Evolutionary conservation across 2,888 invertebrate genomes (phyloP).

Genomic region (Pristionchus arcanus): DNA sequence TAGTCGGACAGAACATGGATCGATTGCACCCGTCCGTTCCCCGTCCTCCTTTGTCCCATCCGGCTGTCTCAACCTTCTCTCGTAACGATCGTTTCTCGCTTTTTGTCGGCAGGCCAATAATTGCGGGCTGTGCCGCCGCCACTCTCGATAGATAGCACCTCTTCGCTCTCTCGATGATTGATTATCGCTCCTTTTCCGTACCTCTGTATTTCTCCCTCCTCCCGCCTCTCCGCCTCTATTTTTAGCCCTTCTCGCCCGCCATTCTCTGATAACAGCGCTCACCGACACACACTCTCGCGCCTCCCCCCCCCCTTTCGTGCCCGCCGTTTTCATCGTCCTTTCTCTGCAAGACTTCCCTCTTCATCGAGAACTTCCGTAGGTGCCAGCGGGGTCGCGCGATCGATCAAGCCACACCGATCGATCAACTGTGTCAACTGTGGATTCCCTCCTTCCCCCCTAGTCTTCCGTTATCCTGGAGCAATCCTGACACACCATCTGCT

Average conservation of each 20-base stretch:
- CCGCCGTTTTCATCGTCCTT: neutral
- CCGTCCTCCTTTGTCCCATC: neutral
- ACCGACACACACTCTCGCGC: neutral
- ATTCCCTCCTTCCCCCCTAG: neutral
- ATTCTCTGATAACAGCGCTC: conserved; percentile 27
- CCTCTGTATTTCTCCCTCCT: conserved; percentile 5
- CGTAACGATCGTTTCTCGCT: conserved; percentile 37
- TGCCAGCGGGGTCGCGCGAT: neutral
- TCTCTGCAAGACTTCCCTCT: neutral
- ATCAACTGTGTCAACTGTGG: neutral
- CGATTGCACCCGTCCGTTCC: neutral
- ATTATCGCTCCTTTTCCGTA: conserved; percentile 37
- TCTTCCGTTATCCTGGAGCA: conserved; percentile 5
- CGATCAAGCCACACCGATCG: neutral
- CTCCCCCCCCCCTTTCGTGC: neutral
- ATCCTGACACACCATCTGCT: conserved; percentile 7
- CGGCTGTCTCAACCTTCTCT: neutral
- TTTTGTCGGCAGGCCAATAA: conserved; percentile 15
- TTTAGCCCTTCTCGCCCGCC: conserved; percentile 12
- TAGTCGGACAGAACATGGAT: neutral
- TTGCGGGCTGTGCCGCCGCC: neutral
- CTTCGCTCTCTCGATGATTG: neutral
- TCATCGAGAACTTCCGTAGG: no score
- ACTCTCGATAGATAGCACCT: neutral
- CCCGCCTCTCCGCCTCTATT: conserved; percentile 25